These are phyloP conservation scores for Sarcophaga rosellei DNA, from an alignment of 2,888 invertebrate species.

Conservation along the genomic window DNA sequence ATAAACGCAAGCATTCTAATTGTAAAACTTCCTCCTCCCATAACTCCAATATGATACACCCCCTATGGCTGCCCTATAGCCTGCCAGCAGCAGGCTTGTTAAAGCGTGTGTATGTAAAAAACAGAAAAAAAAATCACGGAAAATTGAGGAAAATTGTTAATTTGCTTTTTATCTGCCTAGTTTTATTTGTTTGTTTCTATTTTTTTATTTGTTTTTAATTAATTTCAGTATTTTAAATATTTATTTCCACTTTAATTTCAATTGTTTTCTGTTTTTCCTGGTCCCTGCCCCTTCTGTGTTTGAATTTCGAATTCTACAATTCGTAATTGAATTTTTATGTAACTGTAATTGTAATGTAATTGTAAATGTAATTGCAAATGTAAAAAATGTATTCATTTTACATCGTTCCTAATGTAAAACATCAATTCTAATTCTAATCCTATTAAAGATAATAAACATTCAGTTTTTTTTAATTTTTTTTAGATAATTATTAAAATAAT, in stretches of 20 bases:
- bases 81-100: too few relatives aligned
- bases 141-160: conserved; percentile 24
- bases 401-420: conserved; percentile 54
- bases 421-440: conserved; percentile 4
- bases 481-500: not conserved
- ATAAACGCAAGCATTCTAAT: conserved; percentile 43
- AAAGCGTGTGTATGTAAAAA: conserved; percentile 52
- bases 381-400: conserved; percentile 25
- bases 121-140: not conserved
- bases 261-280: not conserved
- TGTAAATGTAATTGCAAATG: conserved; percentile 14
- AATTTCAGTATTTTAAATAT: conserved; percentile 18
- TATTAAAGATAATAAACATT: not conserved
- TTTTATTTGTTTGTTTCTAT: conserved; percentile 1
- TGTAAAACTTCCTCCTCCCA: not conserved
- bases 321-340: conserved; percentile 3
- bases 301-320: too few relatives aligned
- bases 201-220: not conserved
- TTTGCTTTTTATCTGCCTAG: conserved; percentile 24
- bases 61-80: too few relatives aligned
- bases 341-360: conserved; percentile 35
- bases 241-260: conserved; percentile 6
- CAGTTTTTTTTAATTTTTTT: not conserved
- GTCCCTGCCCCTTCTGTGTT: too few relatives aligned
- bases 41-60: too few relatives aligned